Conservation (phyloP, 1,140 invertebrate species). For the Aleiodes sp. region DNA sequence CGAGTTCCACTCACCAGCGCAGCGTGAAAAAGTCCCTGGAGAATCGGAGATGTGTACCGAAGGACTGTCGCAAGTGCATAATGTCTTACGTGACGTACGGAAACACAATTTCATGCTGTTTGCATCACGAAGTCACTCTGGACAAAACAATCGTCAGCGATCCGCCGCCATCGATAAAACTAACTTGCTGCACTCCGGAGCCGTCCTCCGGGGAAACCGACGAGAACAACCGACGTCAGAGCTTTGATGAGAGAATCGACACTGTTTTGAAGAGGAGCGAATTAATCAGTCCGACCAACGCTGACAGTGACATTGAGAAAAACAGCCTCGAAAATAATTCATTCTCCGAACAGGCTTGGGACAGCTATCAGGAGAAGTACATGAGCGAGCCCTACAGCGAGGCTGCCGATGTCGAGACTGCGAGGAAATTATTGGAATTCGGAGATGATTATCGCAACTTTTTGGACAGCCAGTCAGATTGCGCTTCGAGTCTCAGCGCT, state of each 20-base stretch:
- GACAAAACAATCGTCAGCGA: slow-evolving; percentile 71
- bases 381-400: slow-evolving; percentile 91
- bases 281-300: slow-evolving; percentile 45
- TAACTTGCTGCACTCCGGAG: slow-evolving; percentile 49
- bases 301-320: slow-evolving; percentile 64
- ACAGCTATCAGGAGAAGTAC: slow-evolving; percentile 90
- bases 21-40: slow-evolving; percentile 46
- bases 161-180: slow-evolving; percentile 65
- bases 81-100: slow-evolving; percentile 71
- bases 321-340: slow-evolving; percentile 72
- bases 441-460: slow-evolving; percentile 91
- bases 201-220: slow-evolving; percentile 61
- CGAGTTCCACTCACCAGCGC: slow-evolving; percentile 51
- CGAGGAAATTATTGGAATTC: slow-evolving; percentile 82
- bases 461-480: slow-evolving; percentile 87
- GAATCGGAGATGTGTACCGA: slow-evolving; percentile 41
- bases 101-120: slow-evolving; percentile 72
- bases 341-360: slow-evolving; percentile 88
- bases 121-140: slow-evolving; percentile 63
- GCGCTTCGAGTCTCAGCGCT: slow-evolving; percentile 79
- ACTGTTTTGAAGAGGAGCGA: slow-evolving; percentile 49
- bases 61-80: slow-evolving; percentile 45
- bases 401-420: slow-evolving; percentile 85
- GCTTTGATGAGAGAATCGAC: slow-evolving; percentile 49
- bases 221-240: slow-evolving; percentile 53